A percentile compares a stretch with the other conserved stretches of the same genome.
phyloP scores from a whole-genome alignment of 2,113 vertebrate genomes.

The Callaeas wilsoni region DNA sequence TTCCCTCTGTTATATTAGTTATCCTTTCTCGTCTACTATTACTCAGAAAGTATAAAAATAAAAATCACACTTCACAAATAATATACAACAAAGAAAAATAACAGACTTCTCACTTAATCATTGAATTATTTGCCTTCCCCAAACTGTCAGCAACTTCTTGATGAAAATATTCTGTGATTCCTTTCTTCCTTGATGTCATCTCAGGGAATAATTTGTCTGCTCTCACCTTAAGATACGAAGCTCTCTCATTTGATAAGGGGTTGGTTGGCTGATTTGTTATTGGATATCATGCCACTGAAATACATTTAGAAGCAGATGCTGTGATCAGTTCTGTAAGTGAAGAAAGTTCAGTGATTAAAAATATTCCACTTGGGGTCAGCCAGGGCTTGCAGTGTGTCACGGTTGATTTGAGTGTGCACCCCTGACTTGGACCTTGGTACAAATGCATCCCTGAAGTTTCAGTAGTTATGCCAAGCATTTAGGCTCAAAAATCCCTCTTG shows the following conservation, averaged over 20 bases:
- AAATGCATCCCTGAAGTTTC: not conserved
- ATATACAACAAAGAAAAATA: constrained; percentile 9
- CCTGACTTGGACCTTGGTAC: not conserved
- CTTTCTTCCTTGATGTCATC: not conserved
- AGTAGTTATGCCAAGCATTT: not conserved
- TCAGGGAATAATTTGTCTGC: not conserved
- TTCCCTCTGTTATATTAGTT: not conserved
- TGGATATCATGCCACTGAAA: not conserved
- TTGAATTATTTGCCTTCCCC: constrained; percentile 4
- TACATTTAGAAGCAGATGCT: not conserved
- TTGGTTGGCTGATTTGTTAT: not conserved
- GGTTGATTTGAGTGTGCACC: fast-evolving
- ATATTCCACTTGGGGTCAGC: not conserved
- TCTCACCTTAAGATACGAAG: not conserved
- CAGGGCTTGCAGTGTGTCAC: not conserved
- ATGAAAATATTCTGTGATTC: not conserved
- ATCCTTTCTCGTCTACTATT: not conserved
- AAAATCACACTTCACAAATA: constrained; percentile 7
- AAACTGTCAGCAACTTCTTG: not conserved
- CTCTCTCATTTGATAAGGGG: not conserved
- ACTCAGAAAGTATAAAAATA: constrained; percentile 28
- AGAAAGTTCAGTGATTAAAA: not conserved
- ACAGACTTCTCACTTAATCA: constrained; percentile 21
- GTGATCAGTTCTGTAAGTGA: not conserved
- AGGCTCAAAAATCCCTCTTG: not conserved